A percentile compares a stretch with the other conserved stretches of the same genome.
These are phyloP conservation scores for Xenops minutus DNA, from an alignment of 2,797 vertebrate species.

Conservation along the genomic window DNA sequence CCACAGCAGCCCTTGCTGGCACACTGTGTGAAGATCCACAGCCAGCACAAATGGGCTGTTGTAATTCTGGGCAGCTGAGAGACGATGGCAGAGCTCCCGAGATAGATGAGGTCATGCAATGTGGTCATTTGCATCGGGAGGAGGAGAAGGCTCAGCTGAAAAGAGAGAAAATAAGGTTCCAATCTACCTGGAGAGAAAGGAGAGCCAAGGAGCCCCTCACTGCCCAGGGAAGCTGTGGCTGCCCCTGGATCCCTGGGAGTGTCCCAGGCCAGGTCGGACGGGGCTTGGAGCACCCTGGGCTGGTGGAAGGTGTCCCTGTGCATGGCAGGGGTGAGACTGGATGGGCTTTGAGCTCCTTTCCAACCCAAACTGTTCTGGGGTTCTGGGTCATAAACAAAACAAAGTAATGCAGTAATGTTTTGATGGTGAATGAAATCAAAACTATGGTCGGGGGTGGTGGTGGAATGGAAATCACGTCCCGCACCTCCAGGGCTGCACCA, in stretches of 20 bases:
- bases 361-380: background rate
- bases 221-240: background rate
- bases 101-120: rapidly evolving
- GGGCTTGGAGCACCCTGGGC: background rate
- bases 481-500: background rate
- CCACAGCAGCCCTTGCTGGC: background rate
- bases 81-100: rapidly evolving
- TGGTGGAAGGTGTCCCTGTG: background rate
- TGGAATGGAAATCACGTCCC: background rate
- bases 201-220: background rate
- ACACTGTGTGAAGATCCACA: rapidly evolving
- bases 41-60: background rate
- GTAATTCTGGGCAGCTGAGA: background rate
- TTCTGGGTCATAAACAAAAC: background rate
- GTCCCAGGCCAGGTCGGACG: background rate
- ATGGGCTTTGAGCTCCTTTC: rapidly evolving
- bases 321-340: background rate
- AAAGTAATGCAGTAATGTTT: background rate
- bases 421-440: background rate
- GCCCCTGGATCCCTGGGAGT: background rate
- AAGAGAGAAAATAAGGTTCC: background rate
- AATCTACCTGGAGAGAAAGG: background rate
- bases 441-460: background rate
- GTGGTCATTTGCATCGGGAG: rapidly evolving
- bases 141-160: background rate